Base-by-base conservation (phyloP, 2,113 vertebrate species). In the Ailuropoda melanoleuca region DNA sequence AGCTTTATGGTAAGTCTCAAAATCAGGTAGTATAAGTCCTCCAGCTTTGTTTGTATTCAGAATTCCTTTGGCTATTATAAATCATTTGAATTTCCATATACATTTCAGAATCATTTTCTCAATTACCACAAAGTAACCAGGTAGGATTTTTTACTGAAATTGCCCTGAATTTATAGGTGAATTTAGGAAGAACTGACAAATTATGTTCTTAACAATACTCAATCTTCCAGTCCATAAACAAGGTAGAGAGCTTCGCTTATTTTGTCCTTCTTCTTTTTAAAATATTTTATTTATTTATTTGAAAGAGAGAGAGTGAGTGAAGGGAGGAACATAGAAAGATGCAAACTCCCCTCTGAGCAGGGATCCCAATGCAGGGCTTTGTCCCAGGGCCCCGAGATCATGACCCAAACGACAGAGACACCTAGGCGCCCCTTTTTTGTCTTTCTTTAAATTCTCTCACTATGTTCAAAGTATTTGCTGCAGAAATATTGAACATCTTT, bases 31-130 rank as follows among this genome's bases (percentile, higher is more conserved):
- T 39, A 0, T 53, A 75, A 37, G 15, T 55, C 39, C 43, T 95
- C 46, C 19, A 21, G 15, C 10, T 95, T 87, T 53, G 81, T 77
- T 66, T 87, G 87, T 53, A 19, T 60, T 55, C 58, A 37, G 74
- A 72, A 87, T 62, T 55, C 14, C 64, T 31, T 80, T 17, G 19
- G 19, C 37, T 74, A 10, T 85, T 55, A 55, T 85, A 94, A 60
- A 34, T 84, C 83, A 64, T 48, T 85, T 93, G 23, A 81, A 86
- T 89, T 60, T 94, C 86, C 26, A 48, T 5, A 70, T 66, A 50
- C 23, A 90, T 82, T 90, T 82, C 60, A 95, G 90, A 93, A 90
- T 90, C 58, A 18, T 78, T 81, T 72, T 89, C n/a, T 84, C 46
- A 50, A 58, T 62, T 37, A 48, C 37, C 60, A 81, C 29, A 58